phyloP scores from a whole-genome alignment of 2,113 vertebrate genomes.

The Gobio gobio region DNA sequence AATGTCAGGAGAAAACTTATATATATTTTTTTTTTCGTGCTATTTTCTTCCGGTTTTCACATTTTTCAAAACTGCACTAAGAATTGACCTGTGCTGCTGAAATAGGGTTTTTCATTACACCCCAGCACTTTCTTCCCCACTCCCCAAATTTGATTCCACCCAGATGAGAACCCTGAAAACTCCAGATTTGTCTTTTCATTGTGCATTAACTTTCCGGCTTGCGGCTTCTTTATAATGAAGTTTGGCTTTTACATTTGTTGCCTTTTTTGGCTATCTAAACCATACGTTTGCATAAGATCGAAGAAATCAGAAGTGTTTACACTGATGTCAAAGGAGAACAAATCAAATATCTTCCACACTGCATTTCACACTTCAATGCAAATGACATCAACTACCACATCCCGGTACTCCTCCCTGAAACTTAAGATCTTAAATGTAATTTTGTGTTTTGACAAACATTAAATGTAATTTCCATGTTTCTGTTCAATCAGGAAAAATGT shows the following conservation, averaged over 20 bases:
- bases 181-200: neutral
- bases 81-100: too few relatives aligned
- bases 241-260: neutral
- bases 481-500: neutral
- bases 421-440: neutral
- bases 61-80: too few relatives aligned
- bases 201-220: neutral
- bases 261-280: neutral
- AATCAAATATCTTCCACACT: conserved; percentile 9
- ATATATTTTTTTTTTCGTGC: rapidly evolving
- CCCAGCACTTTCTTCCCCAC: too few relatives aligned
- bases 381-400: conserved; percentile 16
- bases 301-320: conserved; percentile 40
- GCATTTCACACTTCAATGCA: conserved; percentile 22
- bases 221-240: neutral
- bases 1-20: too few relatives aligned
- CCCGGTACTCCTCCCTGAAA: neutral
- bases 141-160: too few relatives aligned
- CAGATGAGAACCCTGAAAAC: neutral
- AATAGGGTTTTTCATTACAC: too few relatives aligned
- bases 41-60: too few relatives aligned
- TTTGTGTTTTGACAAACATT: neutral
- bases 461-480: neutral
- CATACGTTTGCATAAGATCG: neutral
- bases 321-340: conserved; percentile 6